Evolutionary conservation across 2,113 vertebrate species (phyloP).

Genomic region (Catharus bicknelli): DNA sequence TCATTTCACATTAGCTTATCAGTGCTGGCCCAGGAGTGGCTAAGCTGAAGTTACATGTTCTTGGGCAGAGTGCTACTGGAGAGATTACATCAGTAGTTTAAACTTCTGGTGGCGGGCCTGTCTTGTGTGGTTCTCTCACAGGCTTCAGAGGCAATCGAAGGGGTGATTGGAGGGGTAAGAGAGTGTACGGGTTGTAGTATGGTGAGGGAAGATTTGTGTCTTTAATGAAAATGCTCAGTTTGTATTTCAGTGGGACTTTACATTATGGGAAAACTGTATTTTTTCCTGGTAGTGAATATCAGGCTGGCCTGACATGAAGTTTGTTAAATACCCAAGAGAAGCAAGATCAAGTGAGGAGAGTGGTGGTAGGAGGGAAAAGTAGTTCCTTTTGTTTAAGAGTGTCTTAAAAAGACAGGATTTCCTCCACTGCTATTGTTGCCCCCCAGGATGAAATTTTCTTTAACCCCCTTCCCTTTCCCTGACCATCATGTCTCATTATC

Average conservation of each 20-base stretch:
- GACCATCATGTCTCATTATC: neutral
- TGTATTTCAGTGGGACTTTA: neutral
- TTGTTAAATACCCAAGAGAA: neutral
- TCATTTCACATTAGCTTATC: neutral
- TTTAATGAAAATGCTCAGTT: neutral
- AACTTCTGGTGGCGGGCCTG: neutral
- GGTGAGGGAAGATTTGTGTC: neutral
- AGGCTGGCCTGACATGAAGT: neutral
- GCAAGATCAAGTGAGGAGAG: neutral
- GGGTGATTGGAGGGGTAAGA: accelerated
- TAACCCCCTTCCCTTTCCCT: neutral
- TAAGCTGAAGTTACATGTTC: neutral
- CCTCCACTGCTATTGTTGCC: accelerated
- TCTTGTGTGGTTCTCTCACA: neutral
- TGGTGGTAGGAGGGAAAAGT: neutral
- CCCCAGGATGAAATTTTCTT: neutral
- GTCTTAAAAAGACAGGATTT: neutral
- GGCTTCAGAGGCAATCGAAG: too few species aligned
- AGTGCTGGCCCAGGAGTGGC: neutral
- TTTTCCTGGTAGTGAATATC: neutral
- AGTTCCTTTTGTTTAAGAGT: neutral
- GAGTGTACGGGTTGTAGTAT: neutral
- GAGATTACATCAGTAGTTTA: neutral
- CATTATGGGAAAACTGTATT: neutral
- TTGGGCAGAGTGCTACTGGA: neutral